Conservation (phyloP, 2,888 invertebrate genomes). For the Trachelus tabidus region DNA sequence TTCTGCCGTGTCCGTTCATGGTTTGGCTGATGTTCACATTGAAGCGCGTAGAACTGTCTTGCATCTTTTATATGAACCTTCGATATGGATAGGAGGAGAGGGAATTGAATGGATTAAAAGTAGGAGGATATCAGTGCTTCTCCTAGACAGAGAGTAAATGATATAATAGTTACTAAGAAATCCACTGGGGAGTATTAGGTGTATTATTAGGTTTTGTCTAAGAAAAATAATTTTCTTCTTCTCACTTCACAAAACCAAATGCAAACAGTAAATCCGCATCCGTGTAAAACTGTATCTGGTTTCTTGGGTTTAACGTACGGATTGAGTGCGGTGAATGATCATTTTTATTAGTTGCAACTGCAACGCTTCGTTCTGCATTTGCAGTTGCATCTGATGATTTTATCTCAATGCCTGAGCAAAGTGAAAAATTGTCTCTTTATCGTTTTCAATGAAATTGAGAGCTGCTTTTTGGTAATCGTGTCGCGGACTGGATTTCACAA, state of each 20-base stretch:
- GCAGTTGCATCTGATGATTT: neutral
- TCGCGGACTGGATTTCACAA: neutral
- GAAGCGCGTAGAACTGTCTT: neutral
- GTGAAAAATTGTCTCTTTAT: neutral
- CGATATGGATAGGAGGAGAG: neutral
- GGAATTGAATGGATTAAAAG: neutral
- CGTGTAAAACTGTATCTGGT: neutral
- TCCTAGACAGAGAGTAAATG: neutral
- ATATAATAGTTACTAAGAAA: neutral
- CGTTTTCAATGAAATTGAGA: neutral
- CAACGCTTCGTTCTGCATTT: neutral
- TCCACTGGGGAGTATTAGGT: neutral
- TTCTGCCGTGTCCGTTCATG: neutral
- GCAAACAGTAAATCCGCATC: neutral
- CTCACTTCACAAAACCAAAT: neutral
- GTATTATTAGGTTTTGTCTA: neutral
- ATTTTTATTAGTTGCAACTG: neutral
- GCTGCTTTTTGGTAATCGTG: neutral
- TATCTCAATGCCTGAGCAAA: neutral
- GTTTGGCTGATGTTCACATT: neutral
- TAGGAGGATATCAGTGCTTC: neutral
- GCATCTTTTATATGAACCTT: constrained; percentile 3
- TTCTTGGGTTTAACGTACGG: too few species aligned
- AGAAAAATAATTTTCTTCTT: neutral
- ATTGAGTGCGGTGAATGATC: too few species aligned